Evolutionary conservation across 2,113 vertebrate species (phyloP), one percentile per base, ranked within the genome.

Genomic region (Symphodus melops): DNA sequence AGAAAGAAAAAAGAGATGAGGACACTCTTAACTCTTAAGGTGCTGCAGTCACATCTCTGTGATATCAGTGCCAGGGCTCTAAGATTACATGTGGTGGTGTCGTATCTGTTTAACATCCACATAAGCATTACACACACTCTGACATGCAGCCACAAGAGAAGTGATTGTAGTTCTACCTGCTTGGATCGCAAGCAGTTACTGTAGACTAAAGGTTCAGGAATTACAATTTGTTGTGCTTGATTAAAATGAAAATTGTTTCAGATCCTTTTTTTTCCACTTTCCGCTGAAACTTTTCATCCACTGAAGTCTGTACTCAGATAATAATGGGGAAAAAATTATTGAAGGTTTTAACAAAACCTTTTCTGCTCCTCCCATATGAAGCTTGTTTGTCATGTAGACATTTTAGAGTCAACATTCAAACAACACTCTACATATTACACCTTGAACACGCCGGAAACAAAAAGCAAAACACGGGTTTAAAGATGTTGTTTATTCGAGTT

Each of bases 31-130:
- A 59, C 20, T 11, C 11, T 63, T 20, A 19, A 7, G 42, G 37
- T 41, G 39, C 39, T 12, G 20, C 14, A 1, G n/a, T 39, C 20
- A 61, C 58, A 55, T 44, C 19, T 57, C 23, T 37, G 44, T 36
- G 70, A 37, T 25, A 64, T 68, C 41, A 59, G 65, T 78, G 56
- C 49, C 58, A 17, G 3, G n/a, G 53, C 52, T 59, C 3, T 14
- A 3, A n/a, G 60, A 54, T 66, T 54, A 33, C 36, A 66, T 52
- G 49, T 52, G 52, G 14, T 33, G 53, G 2, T 2, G 44, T 23
- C 37, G 20, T 66, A 68, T 68, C 68, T 68, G 68, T 57, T 56
- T 16, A 23, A 70, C 58, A 48, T 17, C 8, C 14, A 64, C 36
- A 36, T 8, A 28, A 0, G 57, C 6, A 70, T 10, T 20, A 33